Conservation (phyloP, 2,797 vertebrate species). For the Acipenser ruthenus region DNA sequence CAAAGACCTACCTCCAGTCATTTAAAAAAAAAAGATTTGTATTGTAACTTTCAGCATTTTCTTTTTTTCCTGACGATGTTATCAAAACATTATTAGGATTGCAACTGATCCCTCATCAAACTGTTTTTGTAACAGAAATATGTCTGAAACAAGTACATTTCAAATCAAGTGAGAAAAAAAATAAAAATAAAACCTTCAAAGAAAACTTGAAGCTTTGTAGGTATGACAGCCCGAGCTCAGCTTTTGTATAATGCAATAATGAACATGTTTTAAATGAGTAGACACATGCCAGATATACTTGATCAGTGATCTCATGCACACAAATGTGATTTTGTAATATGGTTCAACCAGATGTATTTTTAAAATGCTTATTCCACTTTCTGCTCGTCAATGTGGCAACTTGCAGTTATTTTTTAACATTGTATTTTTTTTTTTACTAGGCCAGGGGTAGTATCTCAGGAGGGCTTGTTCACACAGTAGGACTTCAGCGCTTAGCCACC, state of each 20-base stretch:
- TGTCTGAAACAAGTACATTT: constrained; percentile 58
- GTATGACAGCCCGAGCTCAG: constrained; percentile 69
- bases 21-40: constrained; percentile 52
- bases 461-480: constrained; percentile 48
- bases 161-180: constrained; percentile 44
- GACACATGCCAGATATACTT: constrained; percentile 71
- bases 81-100: constrained; percentile 63
- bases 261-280: constrained; percentile 72
- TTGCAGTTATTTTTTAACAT: constrained; percentile 61
- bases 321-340: constrained; percentile 86
- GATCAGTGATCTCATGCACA: constrained; percentile 78
- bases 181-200: constrained; percentile 56
- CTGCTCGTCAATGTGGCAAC: constrained; percentile 54
- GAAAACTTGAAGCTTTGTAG: constrained; percentile 81
- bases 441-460: constrained; percentile 75
- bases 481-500: constrained; percentile 44
- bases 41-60: constrained; percentile 57
- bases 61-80: constrained; percentile 38
- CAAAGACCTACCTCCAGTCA: constrained; percentile 90
- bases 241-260: constrained; percentile 87
- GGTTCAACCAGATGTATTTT: constrained; percentile 81
- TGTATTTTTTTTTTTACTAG: constrained; percentile 68
- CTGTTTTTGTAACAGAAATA: constrained; percentile 64
- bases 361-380: constrained; percentile 63
- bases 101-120: constrained; percentile 65